Evolutionary conservation across 2,888 invertebrate species (phyloP).

Genomic region (Cantharis nigra): DNA sequence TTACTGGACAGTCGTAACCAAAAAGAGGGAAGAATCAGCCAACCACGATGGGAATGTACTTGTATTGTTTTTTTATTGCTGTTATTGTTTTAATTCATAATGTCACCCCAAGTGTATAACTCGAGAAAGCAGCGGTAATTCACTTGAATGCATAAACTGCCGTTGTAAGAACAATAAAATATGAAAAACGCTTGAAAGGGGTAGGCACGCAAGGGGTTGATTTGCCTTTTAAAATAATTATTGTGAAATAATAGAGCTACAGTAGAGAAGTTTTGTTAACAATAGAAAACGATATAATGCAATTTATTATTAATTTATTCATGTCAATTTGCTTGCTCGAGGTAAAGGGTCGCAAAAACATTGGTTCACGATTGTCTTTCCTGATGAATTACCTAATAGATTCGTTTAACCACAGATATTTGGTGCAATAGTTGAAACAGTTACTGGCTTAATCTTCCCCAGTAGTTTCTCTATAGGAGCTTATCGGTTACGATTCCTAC

Average conservation of each 20-base stretch:
- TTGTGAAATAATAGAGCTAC: not conserved
- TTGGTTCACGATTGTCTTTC: not conserved
- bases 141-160: constrained; percentile 1
- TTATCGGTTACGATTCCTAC: not conserved
- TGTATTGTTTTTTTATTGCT: not conserved
- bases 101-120: constrained; percentile 19
- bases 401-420: not conserved
- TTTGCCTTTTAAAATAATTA: not conserved
- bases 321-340: not conserved
- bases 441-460: not conserved
- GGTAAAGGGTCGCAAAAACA: not conserved
- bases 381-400: not conserved
- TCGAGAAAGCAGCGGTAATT: constrained; percentile 2
- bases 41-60: not conserved
- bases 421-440: not conserved
- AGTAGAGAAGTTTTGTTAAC: not conserved
- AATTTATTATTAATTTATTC: not conserved
- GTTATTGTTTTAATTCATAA: constrained; percentile 25
- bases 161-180: constrained; percentile 1
- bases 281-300: not conserved
- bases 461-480: not conserved
- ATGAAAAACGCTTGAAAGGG: not conserved
- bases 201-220: not conserved
- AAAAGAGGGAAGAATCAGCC: no score
- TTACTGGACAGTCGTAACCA: no score